Conservation (phyloP, 2,113 vertebrate species). For the Chlamydotis undulata region DNA sequence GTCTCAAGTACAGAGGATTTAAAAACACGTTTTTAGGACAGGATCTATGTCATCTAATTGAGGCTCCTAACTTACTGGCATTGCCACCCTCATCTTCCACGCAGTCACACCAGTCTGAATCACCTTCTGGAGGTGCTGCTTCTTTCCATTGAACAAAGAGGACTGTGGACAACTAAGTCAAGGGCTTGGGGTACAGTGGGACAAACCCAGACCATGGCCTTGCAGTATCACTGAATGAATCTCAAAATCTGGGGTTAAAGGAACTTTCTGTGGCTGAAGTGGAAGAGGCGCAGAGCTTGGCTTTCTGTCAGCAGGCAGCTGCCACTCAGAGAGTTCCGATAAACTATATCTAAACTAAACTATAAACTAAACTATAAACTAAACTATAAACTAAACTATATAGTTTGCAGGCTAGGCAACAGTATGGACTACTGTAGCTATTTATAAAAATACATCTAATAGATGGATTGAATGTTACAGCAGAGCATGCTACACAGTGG, state of each 20-base stretch:
- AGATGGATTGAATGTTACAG: not conserved
- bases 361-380: too few relatives aligned
- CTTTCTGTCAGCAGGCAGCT: not conserved
- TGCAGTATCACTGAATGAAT: not conserved
- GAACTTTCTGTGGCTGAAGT: not conserved
- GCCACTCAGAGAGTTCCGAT: not conserved
- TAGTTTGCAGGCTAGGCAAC: not conserved
- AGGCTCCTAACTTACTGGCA: not conserved
- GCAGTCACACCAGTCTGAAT: not conserved
- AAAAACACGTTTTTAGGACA: not conserved
- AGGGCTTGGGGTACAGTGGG: not conserved
- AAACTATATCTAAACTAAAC: not conserved
- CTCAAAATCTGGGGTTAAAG: not conserved
- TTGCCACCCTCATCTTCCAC: accelerated
- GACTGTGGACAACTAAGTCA: not conserved
- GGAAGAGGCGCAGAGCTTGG: not conserved
- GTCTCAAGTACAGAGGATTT: not conserved
- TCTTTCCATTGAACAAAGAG: not conserved
- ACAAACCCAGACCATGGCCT: not conserved
- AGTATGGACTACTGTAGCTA: not conserved
- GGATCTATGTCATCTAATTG: not conserved
- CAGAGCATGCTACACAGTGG: not conserved
- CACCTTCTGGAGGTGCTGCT: not conserved
- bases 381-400: too few relatives aligned
- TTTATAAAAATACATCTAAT: not conserved